These are phyloP conservation scores for Ambastaia sidthimunki DNA, from an alignment of 2,797 vertebrate species.

Conservation along the genomic window DNA sequence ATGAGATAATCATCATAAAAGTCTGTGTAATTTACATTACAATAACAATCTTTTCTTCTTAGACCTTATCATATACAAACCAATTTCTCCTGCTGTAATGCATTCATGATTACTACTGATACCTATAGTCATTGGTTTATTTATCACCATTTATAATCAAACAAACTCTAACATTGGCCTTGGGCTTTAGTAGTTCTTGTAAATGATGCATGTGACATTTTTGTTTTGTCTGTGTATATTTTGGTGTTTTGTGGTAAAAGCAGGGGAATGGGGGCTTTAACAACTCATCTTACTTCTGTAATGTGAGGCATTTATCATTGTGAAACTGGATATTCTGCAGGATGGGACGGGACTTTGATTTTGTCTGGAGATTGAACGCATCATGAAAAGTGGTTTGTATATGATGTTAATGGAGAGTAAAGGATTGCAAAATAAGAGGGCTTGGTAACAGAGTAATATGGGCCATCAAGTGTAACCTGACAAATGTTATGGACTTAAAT, in stretches of 20 bases:
- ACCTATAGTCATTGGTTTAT: constrained; percentile 37
- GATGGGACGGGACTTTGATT: not conserved
- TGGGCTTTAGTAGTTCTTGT: constrained; percentile 10
- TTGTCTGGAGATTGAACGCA: not conserved
- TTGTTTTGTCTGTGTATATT: constrained; percentile 7
- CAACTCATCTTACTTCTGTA: not conserved
- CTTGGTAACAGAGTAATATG: not conserved
- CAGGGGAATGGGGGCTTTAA: not conserved
- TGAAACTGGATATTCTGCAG: not conserved
- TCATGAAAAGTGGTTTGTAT: not conserved
- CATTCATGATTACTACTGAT: constrained; percentile 57
- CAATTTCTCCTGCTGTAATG: constrained; percentile 55
- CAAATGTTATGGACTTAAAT: not conserved
- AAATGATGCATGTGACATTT: not conserved
- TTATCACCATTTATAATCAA: constrained; percentile 36
- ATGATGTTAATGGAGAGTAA: not conserved
- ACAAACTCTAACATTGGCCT: not conserved
- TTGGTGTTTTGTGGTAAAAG: not conserved
- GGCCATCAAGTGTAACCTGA: not conserved
- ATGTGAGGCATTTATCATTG: not conserved
- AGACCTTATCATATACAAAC: constrained; percentile 41
- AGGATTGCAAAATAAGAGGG: not conserved
- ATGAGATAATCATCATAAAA: constrained; percentile 25
- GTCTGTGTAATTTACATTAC: constrained; percentile 52
- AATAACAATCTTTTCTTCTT: constrained; percentile 41